A percentile compares a stretch with the other conserved stretches of the same genome.
These are phyloP conservation scores for Chydorus sphaericus DNA, from an alignment of 2,888 invertebrate genomes.

Conservation along the genomic window DNA sequence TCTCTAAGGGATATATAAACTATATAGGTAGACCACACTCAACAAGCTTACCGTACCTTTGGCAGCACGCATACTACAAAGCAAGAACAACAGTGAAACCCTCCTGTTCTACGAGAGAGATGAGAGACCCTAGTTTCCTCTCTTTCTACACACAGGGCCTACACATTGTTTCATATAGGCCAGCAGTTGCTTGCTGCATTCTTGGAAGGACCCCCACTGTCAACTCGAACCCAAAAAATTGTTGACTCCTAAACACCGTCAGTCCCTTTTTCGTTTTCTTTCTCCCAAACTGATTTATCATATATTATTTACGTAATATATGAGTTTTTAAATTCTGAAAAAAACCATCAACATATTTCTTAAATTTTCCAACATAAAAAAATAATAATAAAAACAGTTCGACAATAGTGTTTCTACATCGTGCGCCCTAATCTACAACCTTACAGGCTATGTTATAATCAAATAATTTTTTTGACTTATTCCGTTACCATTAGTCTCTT, in stretches of 20 bases:
- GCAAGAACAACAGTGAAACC: neutral
- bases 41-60: too few relatives aligned
- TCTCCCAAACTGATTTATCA: constrained; percentile 1
- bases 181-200: constrained; percentile 1
- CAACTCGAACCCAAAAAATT: constrained; percentile 6
- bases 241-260: constrained; percentile 1
- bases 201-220: constrained; percentile 4
- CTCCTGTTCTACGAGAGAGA: too few relatives aligned
- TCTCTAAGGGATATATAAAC: neutral
- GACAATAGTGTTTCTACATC: too few relatives aligned
- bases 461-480: too few relatives aligned
- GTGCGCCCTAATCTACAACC: too few relatives aligned
- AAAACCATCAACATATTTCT: too few relatives aligned
- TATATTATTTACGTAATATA: neutral
- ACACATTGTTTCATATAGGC: constrained; percentile 3
- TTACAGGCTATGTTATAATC: too few relatives aligned
- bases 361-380: too few relatives aligned
- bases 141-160: neutral
- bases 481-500: too few relatives aligned
- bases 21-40: neutral
- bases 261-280: too few relatives aligned
- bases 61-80: constrained; percentile 4
- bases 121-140: neutral
- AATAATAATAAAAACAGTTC: too few relatives aligned
- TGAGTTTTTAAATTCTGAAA: too few relatives aligned